Percentiles rank a stretch among this genome's conserved stretches.
phyloP scores from a whole-genome alignment of 2,113 vertebrate genomes.

The Epinephelus cyanopodus region DNA sequence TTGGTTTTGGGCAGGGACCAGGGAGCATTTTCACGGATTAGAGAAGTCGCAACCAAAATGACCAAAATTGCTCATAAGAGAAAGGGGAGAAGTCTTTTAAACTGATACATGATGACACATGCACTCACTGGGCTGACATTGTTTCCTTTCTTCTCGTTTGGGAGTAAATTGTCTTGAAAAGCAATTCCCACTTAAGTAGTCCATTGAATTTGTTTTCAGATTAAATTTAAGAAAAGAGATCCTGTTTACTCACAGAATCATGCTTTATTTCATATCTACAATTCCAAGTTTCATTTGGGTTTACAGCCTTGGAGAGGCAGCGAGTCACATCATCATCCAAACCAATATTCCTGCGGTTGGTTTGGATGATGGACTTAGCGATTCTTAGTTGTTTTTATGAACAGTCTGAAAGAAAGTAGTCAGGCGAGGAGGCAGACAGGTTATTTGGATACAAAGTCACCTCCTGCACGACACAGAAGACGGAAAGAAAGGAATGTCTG shows the following conservation, averaged over 20 bases:
- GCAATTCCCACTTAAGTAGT: neutral
- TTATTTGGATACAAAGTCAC: neutral
- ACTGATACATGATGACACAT: neutral
- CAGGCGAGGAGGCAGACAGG: neutral
- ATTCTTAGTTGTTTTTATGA: neutral
- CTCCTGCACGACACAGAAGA: neutral
- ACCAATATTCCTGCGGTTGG: neutral
- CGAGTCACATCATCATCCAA: neutral
- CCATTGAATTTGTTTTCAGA: neutral
- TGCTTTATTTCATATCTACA: neutral
- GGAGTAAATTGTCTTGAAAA: neutral
- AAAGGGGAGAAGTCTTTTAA: neutral
- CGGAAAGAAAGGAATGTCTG: neutral
- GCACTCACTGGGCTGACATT: neutral
- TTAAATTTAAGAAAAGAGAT: neutral
- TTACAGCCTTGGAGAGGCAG: neutral
- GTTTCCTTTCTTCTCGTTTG: neutral
- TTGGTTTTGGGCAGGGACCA: neutral
- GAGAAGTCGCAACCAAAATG: neutral
- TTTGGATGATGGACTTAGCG: neutral
- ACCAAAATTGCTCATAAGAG: neutral
- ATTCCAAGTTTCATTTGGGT: neutral
- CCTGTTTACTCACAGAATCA: neutral
- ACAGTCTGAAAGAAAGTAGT: neutral
- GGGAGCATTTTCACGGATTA: slow-evolving; percentile 2